Evolutionary conservation across 2,888 invertebrate species (phyloP).

Genomic region (Metacarcinus magister): DNA sequence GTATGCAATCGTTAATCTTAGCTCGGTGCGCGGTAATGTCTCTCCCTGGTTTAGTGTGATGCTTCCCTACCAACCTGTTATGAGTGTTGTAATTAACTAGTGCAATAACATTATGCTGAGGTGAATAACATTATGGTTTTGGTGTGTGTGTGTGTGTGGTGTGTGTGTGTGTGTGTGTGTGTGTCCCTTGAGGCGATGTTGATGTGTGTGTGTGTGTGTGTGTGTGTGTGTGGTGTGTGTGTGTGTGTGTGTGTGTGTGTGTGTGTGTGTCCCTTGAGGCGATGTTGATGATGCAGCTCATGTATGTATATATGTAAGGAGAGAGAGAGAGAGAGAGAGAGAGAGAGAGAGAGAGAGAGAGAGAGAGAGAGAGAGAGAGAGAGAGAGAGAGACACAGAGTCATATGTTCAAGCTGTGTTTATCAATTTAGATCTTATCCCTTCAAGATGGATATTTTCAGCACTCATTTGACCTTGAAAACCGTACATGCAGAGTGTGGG

Average conservation of each 20-base stretch:
- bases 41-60: not conserved
- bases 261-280: not conserved
- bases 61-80: not conserved
- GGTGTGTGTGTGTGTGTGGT: not conserved
- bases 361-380: not conserved
- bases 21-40: not conserved
- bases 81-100: not conserved
- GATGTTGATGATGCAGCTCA: not conserved
- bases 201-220: not conserved
- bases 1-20: not conserved
- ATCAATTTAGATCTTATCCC: not conserved
- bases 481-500: not conserved
- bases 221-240: not conserved
- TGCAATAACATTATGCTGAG: not conserved
- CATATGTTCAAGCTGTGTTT: not conserved
- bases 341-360: slow-evolving; percentile 1
- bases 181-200: too few relatives aligned
- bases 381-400: not conserved
- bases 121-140: not conserved
- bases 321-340: slow-evolving; percentile 49
- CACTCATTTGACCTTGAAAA: not conserved
- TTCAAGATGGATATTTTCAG: slow-evolving; percentile 20
- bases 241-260: slow-evolving; percentile 28
- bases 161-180: not conserved
- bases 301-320: not conserved